Base-by-base conservation (phyloP, 1,140 invertebrate species). In the Dreissena rostriformis region DNA sequence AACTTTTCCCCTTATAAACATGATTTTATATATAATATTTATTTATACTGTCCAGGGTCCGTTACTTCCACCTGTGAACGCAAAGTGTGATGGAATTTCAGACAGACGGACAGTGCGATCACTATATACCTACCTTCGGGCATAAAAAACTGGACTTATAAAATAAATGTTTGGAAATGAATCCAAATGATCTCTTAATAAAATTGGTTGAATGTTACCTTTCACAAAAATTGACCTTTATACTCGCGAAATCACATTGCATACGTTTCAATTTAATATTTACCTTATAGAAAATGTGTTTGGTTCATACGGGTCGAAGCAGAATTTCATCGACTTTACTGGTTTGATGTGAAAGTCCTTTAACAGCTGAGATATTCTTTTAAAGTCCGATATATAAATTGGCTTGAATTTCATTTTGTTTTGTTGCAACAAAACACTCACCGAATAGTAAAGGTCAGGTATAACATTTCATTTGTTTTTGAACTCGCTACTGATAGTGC, bases 161-260 rank as follows among this genome's bases (percentile, higher is more conserved):
- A n/a, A 24, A 11, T 74, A 29, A 0, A 22, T n/a, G n/a, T 24
- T 22, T 14, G 19, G 11, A 74, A 11, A 19, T 14, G 6, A 55
- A 1, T 74, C 19, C 5, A 24, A 26, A 22, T n/a, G n/a, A n/a
- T n/a, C n/a, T 29, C 49, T 63, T 51, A 19, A 15, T 26, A 5
- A 39, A 24, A 19, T 22, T 5, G 53, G 57, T 57, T 19, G 49
- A 14, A 12, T 15, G 17, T 55, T 55, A 55, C 29, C 26, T 15
- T 22, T 5, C 39, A 73, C 26, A 7, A 24, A 26, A 53, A 22
- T 53, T 22, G 22, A 28, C 28, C 22, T n/a, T 73, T 12, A 73
- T 65, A 39, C n/a, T 79, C 77, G 77, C 77, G 77, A 79, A 79
- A 79, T 70, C 52, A 26, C 24, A 55, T 79, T 53, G 70, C 77